Base-by-base conservation (phyloP, 2,113 vertebrate genomes). In the Ptilonorhynchus violaceus region DNA sequence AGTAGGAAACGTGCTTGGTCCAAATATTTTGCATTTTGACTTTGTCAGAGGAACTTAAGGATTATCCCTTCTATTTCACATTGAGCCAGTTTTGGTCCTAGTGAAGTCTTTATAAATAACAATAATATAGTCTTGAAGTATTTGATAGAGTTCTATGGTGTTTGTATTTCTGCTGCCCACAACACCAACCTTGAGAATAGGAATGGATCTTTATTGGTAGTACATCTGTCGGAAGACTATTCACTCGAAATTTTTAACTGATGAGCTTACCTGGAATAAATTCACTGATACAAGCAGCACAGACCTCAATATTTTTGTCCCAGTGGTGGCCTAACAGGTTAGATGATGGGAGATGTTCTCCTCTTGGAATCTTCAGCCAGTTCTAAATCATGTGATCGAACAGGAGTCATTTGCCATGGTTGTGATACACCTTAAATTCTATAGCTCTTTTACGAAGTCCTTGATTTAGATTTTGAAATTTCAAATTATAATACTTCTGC, bases 391-490 rank as follows among this genome's bases (percentile, higher is more conserved):
- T 11, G 21, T 12, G 39, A 31, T 2, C n/a, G 39, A 58, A 33
- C 49, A 39, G 31, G 23, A 70, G 28, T 63, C 1, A 2, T 24
- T 18, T 84, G 21, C 56, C 15, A 1, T 39, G 33, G 22, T 16
- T 56, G 16, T 3, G 6, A 15, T 74, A 16, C 2, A 23, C 2
- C 49, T 75, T 31, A 35, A 49, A 39, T 25, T 63, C 25, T 35
- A 2, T 23, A 56, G 16, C 13, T 28, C 35, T 76, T 76, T 63
- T 19, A 31, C 0, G 0, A 49, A 50, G 10, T 37, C 53, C 5
- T 23, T 64, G 23, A 33, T 58, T 33, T 8, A 5, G 44, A 15
- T 63, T 75, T 52, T 15, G 20, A 58, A 85, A 46, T 69, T 10
- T 25, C 30, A 76, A 74, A 44, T 63, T 53, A 59, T 6, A 64